Evolutionary conservation across 2,113 vertebrate genomes (phyloP).

Genomic region (Origma solitaria): DNA sequence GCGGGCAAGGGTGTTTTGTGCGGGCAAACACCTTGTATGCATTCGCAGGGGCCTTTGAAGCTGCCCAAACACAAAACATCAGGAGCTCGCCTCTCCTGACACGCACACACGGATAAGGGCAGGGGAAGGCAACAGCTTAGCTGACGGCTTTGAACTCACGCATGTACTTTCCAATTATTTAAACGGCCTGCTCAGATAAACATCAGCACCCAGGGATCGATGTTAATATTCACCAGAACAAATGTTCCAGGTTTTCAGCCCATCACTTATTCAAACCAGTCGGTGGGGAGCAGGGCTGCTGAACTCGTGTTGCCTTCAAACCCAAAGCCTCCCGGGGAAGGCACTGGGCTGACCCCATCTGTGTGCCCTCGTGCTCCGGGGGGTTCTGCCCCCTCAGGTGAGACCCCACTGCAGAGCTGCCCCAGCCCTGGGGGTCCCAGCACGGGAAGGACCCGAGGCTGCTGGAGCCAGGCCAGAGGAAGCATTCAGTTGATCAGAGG

Average conservation of each 20-base stretch:
- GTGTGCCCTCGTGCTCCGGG: rapidly evolving
- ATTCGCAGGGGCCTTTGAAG: background rate
- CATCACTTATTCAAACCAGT: background rate
- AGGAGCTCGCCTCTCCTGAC: background rate
- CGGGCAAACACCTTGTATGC: background rate
- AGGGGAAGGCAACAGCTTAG: background rate
- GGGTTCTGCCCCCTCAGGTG: background rate
- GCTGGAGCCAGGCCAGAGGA: background rate
- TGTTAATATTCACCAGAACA: constrained; percentile 6
- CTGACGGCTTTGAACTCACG: background rate
- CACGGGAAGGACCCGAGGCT: background rate
- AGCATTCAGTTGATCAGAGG: rapidly evolving
- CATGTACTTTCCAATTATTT: background rate
- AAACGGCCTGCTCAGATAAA: constrained; percentile 18
- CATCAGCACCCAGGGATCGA: background rate
- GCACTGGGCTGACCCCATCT: background rate
- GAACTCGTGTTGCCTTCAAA: background rate
- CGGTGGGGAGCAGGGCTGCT: background rate
- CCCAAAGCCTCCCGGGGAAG: rapidly evolving
- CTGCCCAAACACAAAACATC: background rate
- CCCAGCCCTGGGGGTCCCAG: no score
- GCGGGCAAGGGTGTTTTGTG: background rate
- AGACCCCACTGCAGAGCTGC: background rate
- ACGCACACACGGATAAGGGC: background rate
- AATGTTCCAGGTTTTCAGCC: background rate